Evolutionary conservation across 2,113 vertebrate species (phyloP), one percentile per base, ranked within the genome.

Genomic region (Phalacrocorax brasilianus): DNA sequence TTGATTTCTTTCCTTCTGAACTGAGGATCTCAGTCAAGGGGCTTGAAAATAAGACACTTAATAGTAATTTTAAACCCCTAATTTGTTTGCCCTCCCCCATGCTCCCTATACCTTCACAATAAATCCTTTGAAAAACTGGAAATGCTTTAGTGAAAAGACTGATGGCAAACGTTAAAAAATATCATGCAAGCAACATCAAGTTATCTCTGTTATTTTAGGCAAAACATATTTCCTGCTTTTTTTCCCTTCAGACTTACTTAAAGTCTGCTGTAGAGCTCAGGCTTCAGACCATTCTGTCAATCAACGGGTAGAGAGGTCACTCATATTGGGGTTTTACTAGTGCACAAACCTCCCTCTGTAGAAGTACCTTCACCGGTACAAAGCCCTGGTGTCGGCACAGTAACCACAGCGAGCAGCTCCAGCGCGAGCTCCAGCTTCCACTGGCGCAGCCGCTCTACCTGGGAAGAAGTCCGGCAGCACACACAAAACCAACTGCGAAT

Each of bases 181-280:
- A 94, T 89, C 93, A 85, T 28, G 92, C 71, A 1, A 81, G 88
- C 70, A 95, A 78, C 88, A 90, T 79, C 49, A 26, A 89, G 85
- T 96, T 97, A 97, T 97, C 96, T 93, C 65, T 97, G 95, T 97
- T 97, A 62, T 93, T 97, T 96, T 97, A 97, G 96, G 96, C 95
- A 93, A 79, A 88, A 86, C 6, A 2, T 16, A 76, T 73, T 97
- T 97, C 96, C 97, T 96, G 94, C 88, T 63, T 73, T 88, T 44
- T 65, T 62, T 44, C 78, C 91, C 73, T 93, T 49, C 82, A 66
- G 75, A 12, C 68, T 87, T 35, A 45, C 76, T 84, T 44, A 5
- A 49, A 67, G 50, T 8, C 76, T 50, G 79, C 88, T 53, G 81
- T 1, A 28, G 59, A 77, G 84, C 77, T 40, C 44, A 21, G 72